These are phyloP conservation scores for Tetranychus piercei DNA, from an alignment of 2,888 invertebrate genomes.

Conservation along the genomic window DNA sequence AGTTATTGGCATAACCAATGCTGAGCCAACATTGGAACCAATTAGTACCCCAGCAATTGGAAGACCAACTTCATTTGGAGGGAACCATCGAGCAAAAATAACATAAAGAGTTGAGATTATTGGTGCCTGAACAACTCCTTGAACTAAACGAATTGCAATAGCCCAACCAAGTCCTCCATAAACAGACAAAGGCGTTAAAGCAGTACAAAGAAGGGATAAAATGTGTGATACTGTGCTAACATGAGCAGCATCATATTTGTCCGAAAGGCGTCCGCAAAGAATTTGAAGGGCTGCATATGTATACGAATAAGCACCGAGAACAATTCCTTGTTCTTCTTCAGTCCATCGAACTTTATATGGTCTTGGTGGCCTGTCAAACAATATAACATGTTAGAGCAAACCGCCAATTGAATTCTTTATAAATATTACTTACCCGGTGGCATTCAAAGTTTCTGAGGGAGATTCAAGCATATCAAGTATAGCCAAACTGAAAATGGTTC, in stretches of 20 bases:
- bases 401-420: not conserved
- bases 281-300: constrained; percentile 24
- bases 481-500: not conserved
- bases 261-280: constrained; percentile 25
- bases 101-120: not conserved
- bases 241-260: constrained; percentile 10
- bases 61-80: constrained; percentile 1
- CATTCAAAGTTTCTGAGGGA: not conserved
- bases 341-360: constrained; percentile 18
- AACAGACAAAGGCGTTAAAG: not conserved
- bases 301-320: constrained; percentile 26
- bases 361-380: not conserved
- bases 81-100: not conserved
- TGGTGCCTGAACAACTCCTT: not conserved
- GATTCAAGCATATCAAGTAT: not conserved
- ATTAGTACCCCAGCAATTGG: not conserved
- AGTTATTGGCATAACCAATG: not conserved
- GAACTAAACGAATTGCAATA: not conserved
- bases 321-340: constrained; percentile 24
- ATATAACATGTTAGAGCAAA: too few relatives aligned
- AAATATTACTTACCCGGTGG: not conserved
- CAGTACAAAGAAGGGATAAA: not conserved
- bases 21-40: not conserved
- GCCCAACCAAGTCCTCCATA: not conserved
- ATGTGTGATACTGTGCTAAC: not conserved